Conservation (phyloP, 1,140 invertebrate species). For the Dreissena polymorpha region DNA sequence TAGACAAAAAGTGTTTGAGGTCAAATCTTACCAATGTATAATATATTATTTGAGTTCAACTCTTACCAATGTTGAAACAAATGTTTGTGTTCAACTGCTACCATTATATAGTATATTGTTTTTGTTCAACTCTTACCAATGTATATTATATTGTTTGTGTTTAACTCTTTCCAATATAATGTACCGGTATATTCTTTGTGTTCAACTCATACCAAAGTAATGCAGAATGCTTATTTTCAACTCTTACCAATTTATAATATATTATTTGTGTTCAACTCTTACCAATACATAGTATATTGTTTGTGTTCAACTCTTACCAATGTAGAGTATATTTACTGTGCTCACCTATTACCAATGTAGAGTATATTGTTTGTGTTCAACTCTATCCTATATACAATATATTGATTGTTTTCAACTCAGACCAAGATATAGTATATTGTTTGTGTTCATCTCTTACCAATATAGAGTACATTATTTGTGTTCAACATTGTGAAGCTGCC, state of each 20-base stretch:
- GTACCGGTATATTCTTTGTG: slow-evolving; percentile 89
- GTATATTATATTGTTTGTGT: slow-evolving; percentile 85
- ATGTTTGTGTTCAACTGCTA: too few relatives aligned
- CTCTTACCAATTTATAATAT: slow-evolving; percentile 91
- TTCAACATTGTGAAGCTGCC: slow-evolving; percentile 92
- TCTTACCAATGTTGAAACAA: too few relatives aligned
- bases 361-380: too few relatives aligned
- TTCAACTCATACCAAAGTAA: too few relatives aligned
- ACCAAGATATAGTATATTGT: slow-evolving; percentile 79
- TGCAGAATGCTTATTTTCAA: too few relatives aligned
- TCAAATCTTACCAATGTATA: slow-evolving; percentile 88
- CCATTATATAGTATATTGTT: too few relatives aligned
- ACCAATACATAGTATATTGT: too few relatives aligned
- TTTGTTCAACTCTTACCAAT: slow-evolving; percentile 64
- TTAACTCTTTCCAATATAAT: slow-evolving; percentile 92
- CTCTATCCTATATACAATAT: too few relatives aligned
- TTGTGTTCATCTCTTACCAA: slow-evolving; percentile 92
- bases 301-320: slow-evolving; percentile 84
- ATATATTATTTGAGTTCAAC: slow-evolving; percentile 91
- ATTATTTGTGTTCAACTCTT: slow-evolving; percentile 88
- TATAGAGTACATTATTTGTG: slow-evolving; percentile 90
- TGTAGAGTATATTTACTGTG: slow-evolving; percentile 90
- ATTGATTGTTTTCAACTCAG: slow-evolving; percentile 63
- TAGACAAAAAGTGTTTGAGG: too few relatives aligned
- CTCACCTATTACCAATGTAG: slow-evolving; percentile 82